Evolutionary conservation across 2,888 invertebrate species (phyloP).

Genomic region (Salpingus planirostris): DNA sequence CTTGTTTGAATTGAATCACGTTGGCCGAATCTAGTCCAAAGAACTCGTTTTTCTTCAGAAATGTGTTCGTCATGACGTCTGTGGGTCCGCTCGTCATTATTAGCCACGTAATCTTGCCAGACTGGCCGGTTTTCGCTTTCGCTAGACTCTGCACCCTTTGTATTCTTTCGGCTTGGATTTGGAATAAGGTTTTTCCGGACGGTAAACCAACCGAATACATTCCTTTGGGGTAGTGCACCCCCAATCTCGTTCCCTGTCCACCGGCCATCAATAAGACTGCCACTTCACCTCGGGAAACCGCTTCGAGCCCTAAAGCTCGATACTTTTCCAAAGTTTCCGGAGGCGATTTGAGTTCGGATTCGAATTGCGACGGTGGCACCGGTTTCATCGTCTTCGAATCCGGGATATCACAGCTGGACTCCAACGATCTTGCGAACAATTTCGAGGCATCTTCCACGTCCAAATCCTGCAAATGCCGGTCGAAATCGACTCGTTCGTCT

Average conservation of each 20-base stretch:
- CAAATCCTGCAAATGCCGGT: slow-evolving; percentile 10
- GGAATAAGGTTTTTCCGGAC: slow-evolving; percentile 82
- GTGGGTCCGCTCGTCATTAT: slow-evolving; percentile 98
- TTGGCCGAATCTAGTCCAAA: slow-evolving; percentile 79
- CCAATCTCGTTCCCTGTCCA: slow-evolving; percentile 94
- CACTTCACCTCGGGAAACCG: slow-evolving; percentile 54
- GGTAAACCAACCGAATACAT: slow-evolving; percentile 90
- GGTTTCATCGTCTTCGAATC: slow-evolving; percentile 52
- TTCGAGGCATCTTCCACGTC: slow-evolving; percentile 6
- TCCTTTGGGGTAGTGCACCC: slow-evolving; percentile 92
- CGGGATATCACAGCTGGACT: background rate
- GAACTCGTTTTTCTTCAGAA: slow-evolving; percentile 68
- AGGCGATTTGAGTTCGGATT: slow-evolving; percentile 57
- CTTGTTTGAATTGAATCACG: slow-evolving; percentile 84
- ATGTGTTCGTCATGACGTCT: slow-evolving; percentile 70
- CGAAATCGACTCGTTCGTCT: too few relatives aligned
- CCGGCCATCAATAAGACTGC: slow-evolving; percentile 92
- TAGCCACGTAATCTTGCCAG: slow-evolving; percentile 65
- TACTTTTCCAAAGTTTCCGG: slow-evolving; percentile 57
- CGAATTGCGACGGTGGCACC: slow-evolving; percentile 69
- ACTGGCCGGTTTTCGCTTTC: slow-evolving; percentile 50
- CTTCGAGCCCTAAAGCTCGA: slow-evolving; percentile 55
- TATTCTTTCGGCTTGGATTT: slow-evolving; percentile 93
- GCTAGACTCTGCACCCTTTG: slow-evolving; percentile 69
- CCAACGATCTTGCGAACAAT: slow-evolving; percentile 3